phyloP scores from a whole-genome alignment of 2,113 vertebrate genomes.

The Oreocharis arfaki region DNA sequence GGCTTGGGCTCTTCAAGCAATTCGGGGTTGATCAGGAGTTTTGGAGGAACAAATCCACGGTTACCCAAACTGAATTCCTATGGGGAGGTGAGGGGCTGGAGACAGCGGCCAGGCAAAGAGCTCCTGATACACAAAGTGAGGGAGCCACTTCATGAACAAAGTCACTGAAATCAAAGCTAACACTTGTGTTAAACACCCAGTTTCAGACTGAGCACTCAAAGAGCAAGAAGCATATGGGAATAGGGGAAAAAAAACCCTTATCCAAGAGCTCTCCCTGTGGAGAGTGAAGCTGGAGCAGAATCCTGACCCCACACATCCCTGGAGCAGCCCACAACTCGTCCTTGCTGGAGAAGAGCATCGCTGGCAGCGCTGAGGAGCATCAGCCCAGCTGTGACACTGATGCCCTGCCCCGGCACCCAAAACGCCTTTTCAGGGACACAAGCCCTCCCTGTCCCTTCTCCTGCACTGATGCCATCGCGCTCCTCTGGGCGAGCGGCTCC shows the following conservation, averaged over 20 bases:
- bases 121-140: background rate
- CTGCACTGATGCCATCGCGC: rapidly evolving
- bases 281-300: background rate
- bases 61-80: background rate
- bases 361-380: background rate
- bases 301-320: rapidly evolving
- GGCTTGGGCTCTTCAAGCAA: background rate
- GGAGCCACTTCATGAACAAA: background rate
- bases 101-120: background rate
- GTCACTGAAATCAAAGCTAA: background rate
- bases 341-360: background rate
- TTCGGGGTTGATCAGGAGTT: background rate
- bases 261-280: background rate
- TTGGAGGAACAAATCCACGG: background rate
- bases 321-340: background rate
- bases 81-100: background rate
- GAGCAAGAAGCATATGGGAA: background rate
- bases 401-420: rapidly evolving
- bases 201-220: background rate
- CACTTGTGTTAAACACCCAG: rapidly evolving
- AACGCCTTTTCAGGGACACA: rapidly evolving
- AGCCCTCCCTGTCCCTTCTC: background rate
- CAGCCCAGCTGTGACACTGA: background rate
- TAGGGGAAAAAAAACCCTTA: rapidly evolving
- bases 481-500: rapidly evolving